Base-by-base conservation (phyloP, 1,140 invertebrate species). In the Polypedilum pembai region DNA sequence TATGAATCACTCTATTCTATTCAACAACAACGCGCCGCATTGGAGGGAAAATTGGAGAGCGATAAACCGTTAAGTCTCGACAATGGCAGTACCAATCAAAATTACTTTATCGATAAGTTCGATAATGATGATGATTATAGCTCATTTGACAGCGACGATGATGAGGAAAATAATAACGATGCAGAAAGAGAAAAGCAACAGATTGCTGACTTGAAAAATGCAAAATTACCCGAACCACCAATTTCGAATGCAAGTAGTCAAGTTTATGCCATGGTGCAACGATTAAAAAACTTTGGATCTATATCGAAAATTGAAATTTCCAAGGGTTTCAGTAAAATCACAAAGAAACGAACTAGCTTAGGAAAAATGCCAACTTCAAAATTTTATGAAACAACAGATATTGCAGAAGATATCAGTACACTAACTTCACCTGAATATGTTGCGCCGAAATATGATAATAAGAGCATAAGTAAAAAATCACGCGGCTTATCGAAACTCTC, bases 121-220 rank as follows among this genome's bases (percentile, higher is more conserved):
- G 20, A 74, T 18, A 74, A 74, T 41, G 79, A 84, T 21, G 86
- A 87, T 74, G 86, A 87, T 78, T 87, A 85, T 77, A 87, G 88
- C 77, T 88, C 87, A 21, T 88, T 88, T 76, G 87, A 88, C 76
- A 87, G 86, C 75, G 87, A 88, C 74, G 83, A 84, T 66, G 87
- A 88, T 74, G 80, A 82, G 0, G 86, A 87, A 72, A 81, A 85
- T 75, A 76, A 76, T n/a, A 33, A 33, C 5, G 24, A 33, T 33
- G 24, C 5, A 33, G 24, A 33, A 33, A 73, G 77, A 10, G 76
- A 78, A 24, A 78, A 82, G 73, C 78, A 81, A 85, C 82, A 75
- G 83, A 18, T 7, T 75, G 76, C 83, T 15, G 84, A 85, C 76
- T 82, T 88, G 74, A 83, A 83, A 0, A 84, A 87, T 76, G 83